Evolutionary conservation across 2,888 invertebrate genomes (phyloP).

Genomic region (Troides aeacus): DNA sequence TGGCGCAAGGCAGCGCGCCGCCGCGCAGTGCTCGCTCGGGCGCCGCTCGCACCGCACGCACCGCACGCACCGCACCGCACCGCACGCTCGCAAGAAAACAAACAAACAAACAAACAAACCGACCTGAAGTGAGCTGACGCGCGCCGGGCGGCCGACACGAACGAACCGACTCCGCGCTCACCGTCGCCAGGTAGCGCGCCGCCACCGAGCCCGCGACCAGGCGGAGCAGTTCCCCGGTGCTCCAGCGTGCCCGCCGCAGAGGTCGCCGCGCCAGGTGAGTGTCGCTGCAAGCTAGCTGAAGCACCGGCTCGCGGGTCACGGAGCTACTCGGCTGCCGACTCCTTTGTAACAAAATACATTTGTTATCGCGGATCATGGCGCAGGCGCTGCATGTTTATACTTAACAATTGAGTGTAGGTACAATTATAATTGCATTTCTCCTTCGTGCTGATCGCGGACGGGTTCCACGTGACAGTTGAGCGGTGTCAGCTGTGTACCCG

Average conservation of each 20-base stretch:
- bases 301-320: conserved; percentile 7
- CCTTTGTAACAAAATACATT: too few species aligned
- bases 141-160: conserved; percentile 66
- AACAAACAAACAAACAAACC: conserved; percentile 50
- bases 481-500: too few species aligned
- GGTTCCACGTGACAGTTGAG: too few species aligned
- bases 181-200: conserved; percentile 36
- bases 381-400: too few species aligned
- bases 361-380: too few species aligned
- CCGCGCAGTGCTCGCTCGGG: conserved; percentile 66
- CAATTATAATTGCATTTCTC: too few species aligned
- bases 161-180: conserved; percentile 62
- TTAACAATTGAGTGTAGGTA: too few species aligned
- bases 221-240: background rate
- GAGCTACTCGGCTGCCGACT: too few species aligned
- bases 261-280: conserved; percentile 59
- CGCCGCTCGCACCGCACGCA: conserved; percentile 56
- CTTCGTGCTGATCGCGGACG: too few species aligned
- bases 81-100: conserved; percentile 47
- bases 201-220: background rate
- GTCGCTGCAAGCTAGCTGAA: conserved; percentile 23
- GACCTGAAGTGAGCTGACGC: conserved; percentile 67
- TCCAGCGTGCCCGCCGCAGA: conserved; percentile 45
- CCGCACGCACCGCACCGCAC: conserved; percentile 39
- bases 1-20: conserved; percentile 28